Base-by-base conservation (phyloP, 1,140 invertebrate genomes). In the Drosophila suzukii region DNA sequence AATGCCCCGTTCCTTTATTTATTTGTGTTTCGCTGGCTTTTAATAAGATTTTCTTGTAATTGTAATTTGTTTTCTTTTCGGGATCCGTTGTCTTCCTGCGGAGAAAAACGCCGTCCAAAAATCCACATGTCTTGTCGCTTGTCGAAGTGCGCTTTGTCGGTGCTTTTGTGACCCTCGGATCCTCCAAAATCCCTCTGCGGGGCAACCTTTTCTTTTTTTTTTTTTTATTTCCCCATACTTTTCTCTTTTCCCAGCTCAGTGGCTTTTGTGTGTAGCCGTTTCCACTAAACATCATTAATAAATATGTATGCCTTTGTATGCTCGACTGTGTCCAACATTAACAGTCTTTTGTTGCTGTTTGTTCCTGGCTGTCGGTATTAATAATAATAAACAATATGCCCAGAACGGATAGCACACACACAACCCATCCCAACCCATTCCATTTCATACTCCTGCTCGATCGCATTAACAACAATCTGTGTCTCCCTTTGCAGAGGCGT, bases 401-500 rank as follows among this genome's bases (percentile, higher is more conserved):
- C 43, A 27, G 50, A 54, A 49, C 13, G 20, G 27, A 50, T 39
- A 47, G 46, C 63, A 68, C 60, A 78, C 11, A 15, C 49, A 27
- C 27, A 53, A 7, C 15, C 13, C n/a, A 32, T 36, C 6, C 36
- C 20, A 20, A 20, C 20, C 34, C 34, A 10, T 12, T 7, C 39
- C 39, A 12, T 11, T 20, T 0, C 17, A 46, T 20, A 8, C 41
- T 24, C 20, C 63, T 57, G 24, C 38, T 20, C 44, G 51, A 71
- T 71, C 66, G 43, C 67, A 71, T 71, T 71, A 81, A 86, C 66
- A 63, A 67, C 47, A 81, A 78, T 75, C 53, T 72, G 61, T 70
- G 75, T 55, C 58, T 61, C 47, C 54, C 60, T 86, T 91, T 76
- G 65, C 81, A 92, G 92, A 94, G 96, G 96, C 36, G 97, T 98